Evolutionary conservation across 2,113 vertebrate genomes (phyloP).

Genomic region (Setophaga kirtlandii): DNA sequence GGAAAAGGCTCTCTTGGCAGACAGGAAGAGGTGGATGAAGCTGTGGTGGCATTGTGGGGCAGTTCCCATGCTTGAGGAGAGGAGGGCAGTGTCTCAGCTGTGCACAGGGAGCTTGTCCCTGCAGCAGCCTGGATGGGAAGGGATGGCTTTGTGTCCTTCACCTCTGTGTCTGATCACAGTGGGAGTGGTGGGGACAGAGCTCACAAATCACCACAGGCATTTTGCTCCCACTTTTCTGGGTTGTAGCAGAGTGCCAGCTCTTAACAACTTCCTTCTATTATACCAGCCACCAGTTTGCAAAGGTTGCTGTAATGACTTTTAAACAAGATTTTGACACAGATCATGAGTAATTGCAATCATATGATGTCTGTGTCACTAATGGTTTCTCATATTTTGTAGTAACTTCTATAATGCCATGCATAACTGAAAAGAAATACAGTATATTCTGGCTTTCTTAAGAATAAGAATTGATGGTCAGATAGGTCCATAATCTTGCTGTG

Average conservation of each 20-base stretch:
- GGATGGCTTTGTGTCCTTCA: neutral
- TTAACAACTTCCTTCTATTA: neutral
- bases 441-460: neutral
- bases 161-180: neutral
- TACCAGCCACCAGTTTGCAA: neutral
- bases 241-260: neutral
- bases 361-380: neutral
- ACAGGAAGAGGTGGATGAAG: neutral
- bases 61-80: accelerated
- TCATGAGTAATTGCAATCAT: neutral
- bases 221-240: neutral
- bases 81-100: neutral
- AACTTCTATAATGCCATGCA: neutral
- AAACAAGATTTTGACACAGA: neutral
- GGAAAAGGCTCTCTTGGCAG: neutral
- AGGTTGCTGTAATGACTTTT: slow-evolving; percentile 18
- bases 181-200: neutral
- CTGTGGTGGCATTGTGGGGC: neutral
- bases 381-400: neutral
- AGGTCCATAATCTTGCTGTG: neutral
- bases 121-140: accelerated
- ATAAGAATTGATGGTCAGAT: neutral
- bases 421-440: neutral
- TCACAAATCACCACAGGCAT: neutral
- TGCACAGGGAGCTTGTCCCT: neutral